A percentile compares a stretch with the other conserved stretches of the same genome.
These are phyloP conservation scores for Dolichoris vasculosae DNA, from an alignment of 1,140 invertebrate species.

Conservation along the genomic window DNA sequence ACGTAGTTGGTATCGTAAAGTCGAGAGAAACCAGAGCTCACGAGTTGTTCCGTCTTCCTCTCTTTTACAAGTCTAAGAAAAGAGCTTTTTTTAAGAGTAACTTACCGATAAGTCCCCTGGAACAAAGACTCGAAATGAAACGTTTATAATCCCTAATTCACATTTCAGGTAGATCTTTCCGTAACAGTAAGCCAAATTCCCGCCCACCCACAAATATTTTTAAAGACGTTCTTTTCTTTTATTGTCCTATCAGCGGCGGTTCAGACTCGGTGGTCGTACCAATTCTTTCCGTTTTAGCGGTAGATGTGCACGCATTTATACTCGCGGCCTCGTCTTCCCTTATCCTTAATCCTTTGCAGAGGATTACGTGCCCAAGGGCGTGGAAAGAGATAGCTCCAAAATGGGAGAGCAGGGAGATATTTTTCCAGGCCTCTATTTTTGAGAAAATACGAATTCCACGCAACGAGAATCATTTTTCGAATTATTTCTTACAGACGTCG, in stretches of 20 bases:
- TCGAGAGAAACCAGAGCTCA: too few species aligned
- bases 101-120: too few species aligned
- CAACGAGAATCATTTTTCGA: not conserved
- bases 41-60: too few species aligned
- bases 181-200: too few species aligned
- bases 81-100: too few species aligned
- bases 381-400: not conserved
- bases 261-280: not conserved
- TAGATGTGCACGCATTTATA: not conserved
- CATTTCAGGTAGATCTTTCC: not conserved
- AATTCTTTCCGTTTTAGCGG: slow-evolving; percentile 16
- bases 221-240: not conserved
- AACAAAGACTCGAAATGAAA: too few species aligned
- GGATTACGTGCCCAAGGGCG: slow-evolving; percentile 10
- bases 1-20: not conserved
- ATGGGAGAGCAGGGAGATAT: not conserved
- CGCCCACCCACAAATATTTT: not conserved
- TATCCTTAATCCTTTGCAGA: slow-evolving; percentile 2
- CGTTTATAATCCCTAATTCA: not conserved
- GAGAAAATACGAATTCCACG: not conserved
- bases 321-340: not conserved
- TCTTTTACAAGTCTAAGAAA: too few species aligned
- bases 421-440: not conserved
- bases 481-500: not conserved
- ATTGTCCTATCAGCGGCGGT: not conserved